phyloP scores from a whole-genome alignment of 2,113 vertebrate species.

The Oenanthe oenanthe region DNA sequence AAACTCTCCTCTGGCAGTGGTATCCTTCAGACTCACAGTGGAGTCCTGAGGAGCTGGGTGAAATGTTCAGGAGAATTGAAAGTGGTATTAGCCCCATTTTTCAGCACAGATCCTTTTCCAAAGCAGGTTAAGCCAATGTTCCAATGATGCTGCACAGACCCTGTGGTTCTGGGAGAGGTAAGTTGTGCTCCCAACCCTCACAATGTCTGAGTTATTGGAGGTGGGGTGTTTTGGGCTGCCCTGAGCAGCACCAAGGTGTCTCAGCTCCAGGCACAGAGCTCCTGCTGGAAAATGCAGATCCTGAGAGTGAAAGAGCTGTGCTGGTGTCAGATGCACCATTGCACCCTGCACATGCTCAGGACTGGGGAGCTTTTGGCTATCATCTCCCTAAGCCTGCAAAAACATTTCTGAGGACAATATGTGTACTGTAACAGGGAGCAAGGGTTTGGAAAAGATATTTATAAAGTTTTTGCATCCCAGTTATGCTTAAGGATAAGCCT shows the following conservation, averaged over 20 bases:
- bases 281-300: not conserved
- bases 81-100: not conserved
- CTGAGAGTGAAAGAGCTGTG: accelerated
- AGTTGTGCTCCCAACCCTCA: accelerated
- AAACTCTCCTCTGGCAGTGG: not conserved
- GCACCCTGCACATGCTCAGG: accelerated
- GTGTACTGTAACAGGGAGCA: not conserved
- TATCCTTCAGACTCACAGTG: not conserved
- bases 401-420: not conserved
- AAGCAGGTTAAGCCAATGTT: not conserved
- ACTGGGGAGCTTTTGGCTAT: not conserved
- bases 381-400: not conserved
- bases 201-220: not conserved
- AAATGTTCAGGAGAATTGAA: not conserved
- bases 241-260: not conserved
- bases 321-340: not conserved
- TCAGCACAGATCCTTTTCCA: not conserved
- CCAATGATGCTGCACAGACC: accelerated
- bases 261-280: not conserved
- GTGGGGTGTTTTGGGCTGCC: not conserved
- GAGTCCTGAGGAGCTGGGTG: not conserved
- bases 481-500: not conserved
- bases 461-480: not conserved
- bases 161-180: not conserved
- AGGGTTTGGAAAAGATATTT: not conserved